Conservation (phyloP, 2,888 invertebrate species). For the Plagiodera versicolora region DNA sequence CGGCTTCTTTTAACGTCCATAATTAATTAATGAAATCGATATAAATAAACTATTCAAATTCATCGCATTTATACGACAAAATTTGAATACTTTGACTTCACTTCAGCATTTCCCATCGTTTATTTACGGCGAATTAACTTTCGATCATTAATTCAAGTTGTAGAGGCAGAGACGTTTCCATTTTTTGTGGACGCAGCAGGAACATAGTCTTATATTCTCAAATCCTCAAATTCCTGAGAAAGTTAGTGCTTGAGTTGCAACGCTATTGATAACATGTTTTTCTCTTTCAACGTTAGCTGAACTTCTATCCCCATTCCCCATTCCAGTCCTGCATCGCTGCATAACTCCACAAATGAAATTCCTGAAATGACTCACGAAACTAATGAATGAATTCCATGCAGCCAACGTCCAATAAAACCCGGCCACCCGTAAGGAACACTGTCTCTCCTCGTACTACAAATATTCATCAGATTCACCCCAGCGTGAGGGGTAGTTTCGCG, state of each 20-base stretch:
- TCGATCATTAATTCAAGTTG: not conserved
- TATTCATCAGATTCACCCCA: conserved; percentile 49
- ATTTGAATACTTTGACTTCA: not conserved
- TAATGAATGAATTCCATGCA: conserved; percentile 31
- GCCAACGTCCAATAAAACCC: conserved; percentile 48
- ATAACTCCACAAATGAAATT: conserved; percentile 13
- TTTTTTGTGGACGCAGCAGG: too few relatives aligned
- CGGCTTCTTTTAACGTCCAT: not conserved
- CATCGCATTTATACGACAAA: not conserved
- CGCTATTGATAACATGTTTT: too few relatives aligned
- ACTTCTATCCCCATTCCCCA: too few relatives aligned
- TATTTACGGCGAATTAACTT: not conserved
- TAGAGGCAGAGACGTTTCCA: too few relatives aligned
- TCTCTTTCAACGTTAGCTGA: too few relatives aligned
- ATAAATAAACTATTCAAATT: not conserved
- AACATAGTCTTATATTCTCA: too few relatives aligned
- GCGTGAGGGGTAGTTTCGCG: conserved; percentile 17
- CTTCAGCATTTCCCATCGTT: not conserved
- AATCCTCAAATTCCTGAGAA: too few relatives aligned
- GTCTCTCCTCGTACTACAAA: conserved; percentile 50
- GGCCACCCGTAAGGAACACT: conserved; percentile 51
- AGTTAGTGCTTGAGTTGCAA: too few relatives aligned
- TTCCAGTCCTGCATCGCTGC: not conserved
- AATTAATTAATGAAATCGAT: not conserved
- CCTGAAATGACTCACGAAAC: conserved; percentile 23